These are phyloP conservation scores for Cassiopea xamachana DNA, from an alignment of 30 jellyfish, hydroid and myxozoan species.

Conservation along the genomic window DNA sequence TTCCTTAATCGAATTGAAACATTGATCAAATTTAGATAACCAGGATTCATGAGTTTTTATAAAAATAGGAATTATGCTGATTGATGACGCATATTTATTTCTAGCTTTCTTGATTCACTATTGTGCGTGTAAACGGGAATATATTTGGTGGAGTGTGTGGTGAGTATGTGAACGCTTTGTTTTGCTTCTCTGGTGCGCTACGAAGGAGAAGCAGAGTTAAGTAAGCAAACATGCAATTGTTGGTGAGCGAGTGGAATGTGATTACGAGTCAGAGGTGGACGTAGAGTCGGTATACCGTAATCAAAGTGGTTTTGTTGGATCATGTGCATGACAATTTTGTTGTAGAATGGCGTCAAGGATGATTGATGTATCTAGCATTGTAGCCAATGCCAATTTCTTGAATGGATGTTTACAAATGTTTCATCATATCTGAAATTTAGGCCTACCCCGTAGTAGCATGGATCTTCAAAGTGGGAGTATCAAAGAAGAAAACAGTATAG, in stretches of 20 bases:
- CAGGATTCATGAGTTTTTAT: no score
- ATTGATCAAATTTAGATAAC: no score
- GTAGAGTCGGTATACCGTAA: background rate
- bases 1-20: no score
- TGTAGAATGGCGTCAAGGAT: background rate
- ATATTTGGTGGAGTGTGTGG: no score
- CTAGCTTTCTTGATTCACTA: no score
- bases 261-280: background rate
- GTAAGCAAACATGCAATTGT: conserved; percentile 16
- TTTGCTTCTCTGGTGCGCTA: background rate
- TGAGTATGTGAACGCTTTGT: background rate
- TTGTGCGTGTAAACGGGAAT: no score
- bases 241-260: conserved; percentile 2
- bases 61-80: no score
- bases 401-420: background rate
- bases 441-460: conserved; percentile 31
- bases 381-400: background rate
- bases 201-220: background rate
- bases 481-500: conserved; percentile 46
- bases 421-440: background rate
- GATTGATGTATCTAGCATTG: background rate
- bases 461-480: conserved; percentile 52
- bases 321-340: background rate
- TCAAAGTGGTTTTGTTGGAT: background rate
- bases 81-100: no score